phyloP scores from a whole-genome alignment of 2,888 invertebrate genomes.

The Priapulus caudatus region DNA sequence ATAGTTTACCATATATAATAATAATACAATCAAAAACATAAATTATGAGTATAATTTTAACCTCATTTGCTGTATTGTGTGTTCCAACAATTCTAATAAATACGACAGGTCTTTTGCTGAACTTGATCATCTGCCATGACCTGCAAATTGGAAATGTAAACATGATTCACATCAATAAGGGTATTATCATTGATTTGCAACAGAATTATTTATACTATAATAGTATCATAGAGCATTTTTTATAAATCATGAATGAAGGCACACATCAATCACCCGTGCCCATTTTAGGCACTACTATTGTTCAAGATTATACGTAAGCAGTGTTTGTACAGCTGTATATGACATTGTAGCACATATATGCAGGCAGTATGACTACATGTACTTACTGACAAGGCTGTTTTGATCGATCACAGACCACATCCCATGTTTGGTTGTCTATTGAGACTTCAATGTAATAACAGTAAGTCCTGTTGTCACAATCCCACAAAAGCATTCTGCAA shows the following conservation, averaged over 20 bases:
- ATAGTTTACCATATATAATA: background rate
- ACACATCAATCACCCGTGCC: conserved; percentile 10
- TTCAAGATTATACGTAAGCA: too few relatives aligned
- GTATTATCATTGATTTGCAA: background rate
- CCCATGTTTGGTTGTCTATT: conserved; percentile 39
- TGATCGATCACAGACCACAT: conserved; percentile 69
- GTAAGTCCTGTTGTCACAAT: conserved; percentile 53
- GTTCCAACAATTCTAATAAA: conserved; percentile 92
- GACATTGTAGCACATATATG: too few relatives aligned
- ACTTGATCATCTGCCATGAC: conserved; percentile 87
- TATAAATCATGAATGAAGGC: background rate
- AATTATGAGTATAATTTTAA: too few relatives aligned
- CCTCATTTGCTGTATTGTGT: conserved; percentile 93
- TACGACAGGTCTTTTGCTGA: conserved; percentile 70
- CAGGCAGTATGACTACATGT: too few relatives aligned
- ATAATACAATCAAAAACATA: too few relatives aligned
- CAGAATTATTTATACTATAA: background rate
- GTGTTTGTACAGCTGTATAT: too few relatives aligned
- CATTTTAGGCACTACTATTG: too few relatives aligned
- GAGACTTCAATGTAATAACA: conserved; percentile 44
- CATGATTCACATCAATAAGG: conserved; percentile 22
- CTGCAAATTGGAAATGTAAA: conserved; percentile 39
- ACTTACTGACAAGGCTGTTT: conserved; percentile 56
- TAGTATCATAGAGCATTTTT: background rate
- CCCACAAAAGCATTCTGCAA: conserved; percentile 74